Conservation (phyloP, 2,797 vertebrate genomes). For the Notolabrus celidotus region DNA sequence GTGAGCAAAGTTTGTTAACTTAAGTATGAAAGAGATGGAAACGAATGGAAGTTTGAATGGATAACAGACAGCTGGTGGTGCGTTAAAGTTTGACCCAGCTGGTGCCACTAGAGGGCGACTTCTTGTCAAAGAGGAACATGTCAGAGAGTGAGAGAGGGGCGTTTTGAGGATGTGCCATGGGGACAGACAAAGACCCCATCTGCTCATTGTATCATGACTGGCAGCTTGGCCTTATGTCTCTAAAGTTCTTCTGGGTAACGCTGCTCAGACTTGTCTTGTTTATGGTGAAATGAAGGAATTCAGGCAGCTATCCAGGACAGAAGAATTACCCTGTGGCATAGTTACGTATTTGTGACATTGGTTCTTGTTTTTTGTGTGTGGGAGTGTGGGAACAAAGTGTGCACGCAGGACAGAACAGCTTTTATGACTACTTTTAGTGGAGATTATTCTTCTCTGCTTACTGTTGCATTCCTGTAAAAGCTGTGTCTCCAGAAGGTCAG, state of each 20-base stretch:
- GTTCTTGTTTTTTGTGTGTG: constrained; percentile 15
- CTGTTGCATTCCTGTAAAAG: background rate
- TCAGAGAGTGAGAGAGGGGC: background rate
- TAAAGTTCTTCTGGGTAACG: constrained; percentile 28
- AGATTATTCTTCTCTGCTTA: constrained; percentile 13
- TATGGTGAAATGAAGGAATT: constrained; percentile 13
- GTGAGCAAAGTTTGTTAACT: constrained; percentile 27
- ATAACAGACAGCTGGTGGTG: constrained; percentile 11
- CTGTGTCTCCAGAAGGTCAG: background rate
- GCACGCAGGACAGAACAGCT: constrained; percentile 12
- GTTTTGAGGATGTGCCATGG: constrained; percentile 19
- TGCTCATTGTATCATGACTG: constrained; percentile 61
- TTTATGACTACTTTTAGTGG: background rate
- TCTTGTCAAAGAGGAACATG: constrained; percentile 14
- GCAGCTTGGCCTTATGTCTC: constrained; percentile 42
- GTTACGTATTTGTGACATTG: constrained; percentile 16
- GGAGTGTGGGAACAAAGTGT: background rate
- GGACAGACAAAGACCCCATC: constrained; percentile 45
- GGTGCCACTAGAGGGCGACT: constrained; percentile 46
- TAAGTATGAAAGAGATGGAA: background rate
- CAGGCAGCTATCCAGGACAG: constrained; percentile 40
- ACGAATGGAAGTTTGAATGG: background rate
- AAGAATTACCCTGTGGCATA: constrained; percentile 25
- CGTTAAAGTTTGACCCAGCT: constrained; percentile 9
- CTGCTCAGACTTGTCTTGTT: constrained; percentile 24